Base-by-base conservation (phyloP, 1,140 invertebrate species). In the Zaprionus tsacasi region DNA sequence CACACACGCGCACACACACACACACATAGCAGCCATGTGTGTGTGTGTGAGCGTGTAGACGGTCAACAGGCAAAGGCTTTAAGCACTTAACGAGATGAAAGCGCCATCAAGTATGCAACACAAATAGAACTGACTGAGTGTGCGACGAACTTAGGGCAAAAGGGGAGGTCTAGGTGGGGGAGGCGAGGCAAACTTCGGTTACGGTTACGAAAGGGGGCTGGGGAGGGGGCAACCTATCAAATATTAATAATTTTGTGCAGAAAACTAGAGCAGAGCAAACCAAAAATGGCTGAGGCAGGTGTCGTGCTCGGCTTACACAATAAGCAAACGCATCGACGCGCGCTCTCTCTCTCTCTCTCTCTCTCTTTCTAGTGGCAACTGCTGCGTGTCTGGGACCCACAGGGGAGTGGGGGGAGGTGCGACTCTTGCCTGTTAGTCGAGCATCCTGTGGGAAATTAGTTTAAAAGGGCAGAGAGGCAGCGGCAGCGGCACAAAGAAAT, bases 371-470 rank as follows among this genome's bases (percentile, higher is more conserved):
- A 2, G 6, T 7, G 40, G 33, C 30, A 15, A 13, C 54, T 11
- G 57, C 81, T 88, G 85, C 85, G 85, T 88, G 85, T 69, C 59
- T 73, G 85, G 69, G 78, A 80, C 76, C 43, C 52, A 17, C 6
- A 12, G 21, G 3, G 17, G 60, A 43, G 40, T 3, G 10, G 48
- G 21, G n/a, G 40, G 40, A 70, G 55, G 63, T 71, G 40, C 15
- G 48, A 67, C 48, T 59, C 65, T 50, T 61, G 57, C 25, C 33
- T 15, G 43, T 35, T 25, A 50, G 45, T 12, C 15, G 45, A 25
- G n/a, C 56, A 80, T 85, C 85, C 88, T 77, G 71, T 55, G 85
- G 85, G 85, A 89, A 89, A 89, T 89, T 89, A 89, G 75, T 89
- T 85, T 81, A 89, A 89, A 89, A 89, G 86, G 85, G 79, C 76